Evolutionary conservation across 2,888 invertebrate species (phyloP).

Genomic region (Dascillus cervinus): DNA sequence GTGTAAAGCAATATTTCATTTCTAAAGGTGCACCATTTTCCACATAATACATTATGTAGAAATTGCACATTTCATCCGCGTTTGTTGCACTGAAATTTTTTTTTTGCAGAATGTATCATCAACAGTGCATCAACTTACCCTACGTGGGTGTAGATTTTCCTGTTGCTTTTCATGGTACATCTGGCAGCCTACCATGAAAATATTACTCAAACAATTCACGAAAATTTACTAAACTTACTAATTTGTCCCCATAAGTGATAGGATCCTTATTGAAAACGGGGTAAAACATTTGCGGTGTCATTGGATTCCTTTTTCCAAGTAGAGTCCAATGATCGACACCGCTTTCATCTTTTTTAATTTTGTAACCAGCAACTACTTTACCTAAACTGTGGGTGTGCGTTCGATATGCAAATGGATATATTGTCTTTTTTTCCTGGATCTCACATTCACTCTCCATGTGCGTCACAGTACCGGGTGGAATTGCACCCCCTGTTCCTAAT

Average conservation of each 20-base stretch:
- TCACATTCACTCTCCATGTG: slow-evolving; percentile 90
- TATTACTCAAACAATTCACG: slow-evolving; percentile 3
- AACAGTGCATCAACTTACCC: slow-evolving; percentile 51
- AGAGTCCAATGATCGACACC: slow-evolving; percentile 68
- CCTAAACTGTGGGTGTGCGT: slow-evolving; percentile 89
- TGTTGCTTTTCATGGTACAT: slow-evolving; percentile 82
- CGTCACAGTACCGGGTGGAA: slow-evolving; percentile 61
- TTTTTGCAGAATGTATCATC: background rate
- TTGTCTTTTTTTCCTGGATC: slow-evolving; percentile 68
- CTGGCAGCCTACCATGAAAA: slow-evolving; percentile 64
- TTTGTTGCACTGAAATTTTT: slow-evolving; percentile 60
- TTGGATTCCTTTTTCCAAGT: slow-evolving; percentile 79
- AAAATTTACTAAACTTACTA: slow-evolving; percentile 42
- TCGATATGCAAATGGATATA: slow-evolving; percentile 93
- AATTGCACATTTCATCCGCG: slow-evolving; percentile 92
- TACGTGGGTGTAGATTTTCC: slow-evolving; percentile 56
- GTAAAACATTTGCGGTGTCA: slow-evolving; percentile 93
- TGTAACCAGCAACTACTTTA: slow-evolving; percentile 76
- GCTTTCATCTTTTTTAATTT: slow-evolving; percentile 49
- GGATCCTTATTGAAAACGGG: slow-evolving; percentile 59
- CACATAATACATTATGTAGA: slow-evolving; percentile 91
- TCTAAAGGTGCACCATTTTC: slow-evolving; percentile 64
- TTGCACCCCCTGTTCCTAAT: slow-evolving; percentile 77
- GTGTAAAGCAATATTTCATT: slow-evolving; percentile 75
- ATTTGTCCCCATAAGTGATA: slow-evolving; percentile 60